A percentile compares a stretch with the other conserved stretches of the same genome.
phyloP scores from a whole-genome alignment of 2,888 invertebrate species.

The Cataglyphis albicans region DNA sequence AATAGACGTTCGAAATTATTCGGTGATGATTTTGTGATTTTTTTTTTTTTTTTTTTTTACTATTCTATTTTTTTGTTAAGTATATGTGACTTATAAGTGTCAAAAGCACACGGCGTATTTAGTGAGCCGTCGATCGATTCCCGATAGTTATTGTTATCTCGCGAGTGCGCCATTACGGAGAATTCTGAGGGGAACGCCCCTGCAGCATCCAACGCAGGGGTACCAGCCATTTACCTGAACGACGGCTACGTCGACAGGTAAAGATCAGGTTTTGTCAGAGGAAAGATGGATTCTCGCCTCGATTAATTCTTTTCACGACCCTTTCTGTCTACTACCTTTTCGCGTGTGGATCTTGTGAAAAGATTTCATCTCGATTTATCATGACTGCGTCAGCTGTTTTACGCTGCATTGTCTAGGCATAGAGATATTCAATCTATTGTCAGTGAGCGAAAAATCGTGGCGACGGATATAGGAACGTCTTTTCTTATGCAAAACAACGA shows the following conservation, averaged over 20 bases:
- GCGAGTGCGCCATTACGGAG: conserved; percentile 78
- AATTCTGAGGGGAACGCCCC: conserved; percentile 73
- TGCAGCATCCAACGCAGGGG: conserved; percentile 74
- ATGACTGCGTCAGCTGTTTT: conserved; percentile 27
- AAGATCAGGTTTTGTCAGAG: conserved; percentile 49
- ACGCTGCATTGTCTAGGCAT: neutral
- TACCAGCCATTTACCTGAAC: conserved; percentile 69
- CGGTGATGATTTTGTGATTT: neutral
- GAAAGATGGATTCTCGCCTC: conserved; percentile 17
- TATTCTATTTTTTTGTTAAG: neutral
- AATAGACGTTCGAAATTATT: neutral
- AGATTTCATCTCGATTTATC: conserved; percentile 39
- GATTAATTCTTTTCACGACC: conserved; percentile 57
- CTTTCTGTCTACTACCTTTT: conserved; percentile 9
- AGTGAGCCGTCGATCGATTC: conserved; percentile 18
- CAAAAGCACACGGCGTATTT: neutral
- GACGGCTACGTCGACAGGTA: conserved; percentile 76
- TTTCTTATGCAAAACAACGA: neutral
- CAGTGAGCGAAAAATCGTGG: neutral
- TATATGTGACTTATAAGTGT: neutral
- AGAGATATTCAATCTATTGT: conserved; percentile 11
- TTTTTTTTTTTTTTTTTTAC: neutral
- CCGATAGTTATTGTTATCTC: conserved; percentile 29
- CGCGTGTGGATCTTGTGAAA: conserved; percentile 23
- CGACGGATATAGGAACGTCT: neutral